phyloP scores from a whole-genome alignment of 2,113 vertebrate species.

The Cettia cetti region DNA sequence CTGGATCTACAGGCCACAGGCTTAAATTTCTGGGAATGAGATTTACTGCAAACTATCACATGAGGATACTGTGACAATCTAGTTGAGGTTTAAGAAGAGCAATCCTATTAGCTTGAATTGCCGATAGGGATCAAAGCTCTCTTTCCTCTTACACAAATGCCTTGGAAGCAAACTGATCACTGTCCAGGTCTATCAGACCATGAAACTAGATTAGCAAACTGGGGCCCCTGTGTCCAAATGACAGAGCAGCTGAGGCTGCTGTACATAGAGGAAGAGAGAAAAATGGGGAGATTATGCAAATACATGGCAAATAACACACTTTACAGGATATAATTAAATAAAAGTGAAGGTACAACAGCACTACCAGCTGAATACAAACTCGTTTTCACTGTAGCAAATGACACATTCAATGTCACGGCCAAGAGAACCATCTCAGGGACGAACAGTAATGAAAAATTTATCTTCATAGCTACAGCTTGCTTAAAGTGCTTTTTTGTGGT shows the following conservation, averaged over 20 bases:
- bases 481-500: background rate
- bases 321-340: constrained; percentile 24
- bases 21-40: background rate
- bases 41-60: constrained; percentile 18
- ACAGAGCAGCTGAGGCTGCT: constrained; percentile 2
- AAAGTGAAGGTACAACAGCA: background rate
- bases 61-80: constrained; percentile 40
- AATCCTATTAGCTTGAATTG: constrained; percentile 1
- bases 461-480: background rate
- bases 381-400: background rate
- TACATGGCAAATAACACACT: constrained; percentile 2
- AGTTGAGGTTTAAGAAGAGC: background rate
- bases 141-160: background rate
- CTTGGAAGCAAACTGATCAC: constrained; percentile 38
- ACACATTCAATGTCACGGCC: background rate
- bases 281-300: constrained; percentile 15
- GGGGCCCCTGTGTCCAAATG: constrained; percentile 9
- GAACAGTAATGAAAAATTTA: background rate
- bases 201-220: constrained; percentile 48
- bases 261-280: background rate
- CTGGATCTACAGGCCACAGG: background rate
- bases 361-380: background rate
- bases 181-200: constrained; percentile 48
- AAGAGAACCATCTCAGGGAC: background rate
- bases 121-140: background rate